phyloP scores from a whole-genome alignment of 1,140 invertebrate genomes.

The Doryteuthis pealeii region DNA sequence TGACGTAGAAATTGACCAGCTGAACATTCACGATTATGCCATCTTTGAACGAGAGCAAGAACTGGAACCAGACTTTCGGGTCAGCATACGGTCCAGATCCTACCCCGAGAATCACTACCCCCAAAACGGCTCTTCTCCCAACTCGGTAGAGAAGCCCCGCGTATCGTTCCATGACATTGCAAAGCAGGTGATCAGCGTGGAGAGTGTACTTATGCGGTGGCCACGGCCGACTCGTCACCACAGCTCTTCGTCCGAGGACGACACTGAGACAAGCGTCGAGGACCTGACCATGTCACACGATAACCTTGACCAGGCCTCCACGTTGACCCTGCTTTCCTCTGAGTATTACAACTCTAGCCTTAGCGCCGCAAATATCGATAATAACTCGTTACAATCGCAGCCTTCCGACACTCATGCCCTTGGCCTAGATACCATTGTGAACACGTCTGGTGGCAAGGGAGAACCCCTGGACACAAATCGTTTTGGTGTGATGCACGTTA shows the following conservation, averaged over 20 bases:
- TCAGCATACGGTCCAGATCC: constrained; percentile 29
- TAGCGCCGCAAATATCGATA: background rate
- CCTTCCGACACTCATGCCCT: background rate
- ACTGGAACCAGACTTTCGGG: constrained; percentile 49
- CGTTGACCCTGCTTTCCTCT: background rate
- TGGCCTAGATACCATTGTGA: background rate
- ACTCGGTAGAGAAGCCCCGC: background rate
- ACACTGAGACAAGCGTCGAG: constrained; percentile 23
- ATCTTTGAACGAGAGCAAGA: constrained; percentile 52
- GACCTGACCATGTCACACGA: background rate
- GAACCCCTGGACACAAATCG: background rate
- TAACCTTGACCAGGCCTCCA: constrained; percentile 9
- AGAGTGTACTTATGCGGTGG: constrained; percentile 41
- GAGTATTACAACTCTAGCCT: constrained; percentile 5
- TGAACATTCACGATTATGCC: constrained; percentile 59
- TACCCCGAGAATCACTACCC: background rate
- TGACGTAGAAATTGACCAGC: constrained; percentile 30
- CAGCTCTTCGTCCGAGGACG: constrained; percentile 54
- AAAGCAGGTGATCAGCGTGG: constrained; percentile 35
- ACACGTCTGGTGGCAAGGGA: background rate
- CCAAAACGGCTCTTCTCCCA: background rate
- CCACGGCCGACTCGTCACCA: constrained; percentile 42
- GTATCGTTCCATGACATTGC: constrained; percentile 46
- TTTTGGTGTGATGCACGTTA: background rate
- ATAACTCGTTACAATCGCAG: background rate